phyloP scores from a whole-genome alignment of 2,888 invertebrate species.

The Apamea epomidion region DNA sequence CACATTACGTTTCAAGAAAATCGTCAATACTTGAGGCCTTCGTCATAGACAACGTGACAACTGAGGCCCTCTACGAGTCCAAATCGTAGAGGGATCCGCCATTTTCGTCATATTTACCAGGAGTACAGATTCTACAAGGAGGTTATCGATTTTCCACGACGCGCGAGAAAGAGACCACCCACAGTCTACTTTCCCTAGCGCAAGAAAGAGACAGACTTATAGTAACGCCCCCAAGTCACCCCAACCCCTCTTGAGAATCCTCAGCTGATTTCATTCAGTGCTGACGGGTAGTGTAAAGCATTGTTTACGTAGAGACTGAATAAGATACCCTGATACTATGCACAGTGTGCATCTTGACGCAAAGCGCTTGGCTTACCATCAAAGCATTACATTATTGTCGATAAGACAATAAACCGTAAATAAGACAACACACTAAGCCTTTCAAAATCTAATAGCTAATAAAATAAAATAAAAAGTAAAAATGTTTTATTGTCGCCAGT shows the following conservation, averaged over 20 bases:
- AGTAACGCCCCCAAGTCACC: constrained; percentile 28
- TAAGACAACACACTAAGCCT: background rate
- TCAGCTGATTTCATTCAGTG: constrained; percentile 57
- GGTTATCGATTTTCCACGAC: constrained; percentile 71
- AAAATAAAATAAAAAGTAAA: too few species aligned
- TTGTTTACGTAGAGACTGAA: constrained; percentile 12
- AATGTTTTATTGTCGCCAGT: too few species aligned
- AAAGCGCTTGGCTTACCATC: background rate
- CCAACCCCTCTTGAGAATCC: constrained; percentile 39
- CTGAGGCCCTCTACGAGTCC: constrained; percentile 38
- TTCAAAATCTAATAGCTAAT: background rate
- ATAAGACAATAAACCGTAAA: background rate
- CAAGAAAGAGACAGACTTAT: constrained; percentile 45
- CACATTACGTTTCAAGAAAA: background rate
- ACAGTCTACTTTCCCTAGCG: constrained; percentile 10
- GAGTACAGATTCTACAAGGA: constrained; percentile 70
- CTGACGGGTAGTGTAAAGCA: background rate
- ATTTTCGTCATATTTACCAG: constrained; percentile 81
- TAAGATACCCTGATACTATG: background rate
- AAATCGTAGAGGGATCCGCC: constrained; percentile 79
- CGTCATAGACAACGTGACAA: background rate
- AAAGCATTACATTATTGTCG: background rate
- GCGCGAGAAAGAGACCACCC: constrained; percentile 43
- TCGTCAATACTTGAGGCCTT: background rate
- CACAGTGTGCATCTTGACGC: background rate